Base-by-base conservation (phyloP, 2,797 vertebrate species). In the Typhlichthys subterraneus region DNA sequence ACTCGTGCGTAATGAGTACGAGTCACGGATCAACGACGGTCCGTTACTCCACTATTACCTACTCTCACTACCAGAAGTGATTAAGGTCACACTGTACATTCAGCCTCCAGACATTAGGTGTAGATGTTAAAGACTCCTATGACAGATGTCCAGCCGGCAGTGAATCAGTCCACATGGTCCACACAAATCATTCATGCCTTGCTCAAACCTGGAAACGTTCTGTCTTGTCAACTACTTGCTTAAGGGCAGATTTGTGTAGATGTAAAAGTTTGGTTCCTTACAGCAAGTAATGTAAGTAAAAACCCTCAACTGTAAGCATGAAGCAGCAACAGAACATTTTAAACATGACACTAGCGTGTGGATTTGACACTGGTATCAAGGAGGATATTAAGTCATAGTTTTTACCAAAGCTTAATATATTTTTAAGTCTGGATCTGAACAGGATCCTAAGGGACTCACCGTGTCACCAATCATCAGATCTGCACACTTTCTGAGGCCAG, bases 381-480 rank as follows among this genome's bases (percentile, higher is more conserved):
- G 1, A 38, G 8, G 33, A 6, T 38, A 38, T 38, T 38, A 6
- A 38, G 5, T 38, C 8, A 38, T 38, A 38, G 33, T 1, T 38
- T 38, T 38, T 38, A 38, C 33, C 33, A 38, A 38, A 38, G 33
- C 5, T 38, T 8, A 38, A 38, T 38, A 38, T 38, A 38, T 8
- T 8, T 38, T 38, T 38, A 38, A 38, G 33, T 38, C 8, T 2
- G 33, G 33, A 50, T 62, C 31, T 23, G 50, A 45, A 31, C 12
- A 15, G 12, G 1, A 11, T 45, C 13, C 12, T 12, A 52, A 12
- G 38, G 33, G 23, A 88, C 97, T 96, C 80, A 99, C 98, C 0
- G 96, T 99, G 83, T 99, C 98, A 67, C 98, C 97, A 2, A 98
- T 98, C 88, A 95, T 98, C 76, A 99, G 84, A 80, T 95, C 97